Percentiles rank a stretch among this genome's conserved stretches.
These are phyloP conservation scores for Ochotona princeps DNA, from an alignment of 2,113 vertebrate genomes.

Conservation along the genomic window DNA sequence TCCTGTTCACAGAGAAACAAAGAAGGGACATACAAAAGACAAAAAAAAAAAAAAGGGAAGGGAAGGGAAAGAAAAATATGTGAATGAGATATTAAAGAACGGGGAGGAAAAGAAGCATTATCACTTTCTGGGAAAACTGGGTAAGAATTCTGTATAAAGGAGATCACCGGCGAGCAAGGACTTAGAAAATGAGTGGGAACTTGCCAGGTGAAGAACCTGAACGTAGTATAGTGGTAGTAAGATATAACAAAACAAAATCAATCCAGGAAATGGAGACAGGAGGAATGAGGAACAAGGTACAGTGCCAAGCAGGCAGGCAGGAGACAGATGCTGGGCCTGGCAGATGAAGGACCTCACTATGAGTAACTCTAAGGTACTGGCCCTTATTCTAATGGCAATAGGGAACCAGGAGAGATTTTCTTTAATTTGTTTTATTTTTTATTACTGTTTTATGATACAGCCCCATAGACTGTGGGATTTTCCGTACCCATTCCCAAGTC, in stretches of 20 bases:
- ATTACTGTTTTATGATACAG: too few relatives aligned
- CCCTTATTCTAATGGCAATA: neutral
- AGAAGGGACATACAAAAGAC: neutral
- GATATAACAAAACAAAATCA: neutral
- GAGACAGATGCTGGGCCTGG: neutral
- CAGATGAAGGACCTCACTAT: neutral
- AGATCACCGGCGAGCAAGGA: neutral
- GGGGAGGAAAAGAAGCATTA: constrained; percentile 2
- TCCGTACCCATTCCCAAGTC: too few relatives aligned
- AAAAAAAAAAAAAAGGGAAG: neutral
- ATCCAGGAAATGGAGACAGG: neutral
- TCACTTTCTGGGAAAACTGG: constrained; percentile 21
- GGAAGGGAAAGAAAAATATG: neutral
- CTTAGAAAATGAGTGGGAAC: constrained; percentile 14
- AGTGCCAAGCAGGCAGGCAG: neutral
- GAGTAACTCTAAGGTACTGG: neutral
- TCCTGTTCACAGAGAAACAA: constrained; percentile 4
- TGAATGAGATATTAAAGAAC: constrained; percentile 8
- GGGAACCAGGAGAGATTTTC: neutral
- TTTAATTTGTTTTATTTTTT: too few relatives aligned
- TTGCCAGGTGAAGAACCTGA: neutral
- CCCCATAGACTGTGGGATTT: too few relatives aligned
- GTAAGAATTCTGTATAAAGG: constrained; percentile 25
- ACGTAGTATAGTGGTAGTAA: neutral
- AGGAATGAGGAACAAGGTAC: neutral